Base-by-base conservation (phyloP, 1,140 invertebrate species). In the Drosophila paulistorum region DNA sequence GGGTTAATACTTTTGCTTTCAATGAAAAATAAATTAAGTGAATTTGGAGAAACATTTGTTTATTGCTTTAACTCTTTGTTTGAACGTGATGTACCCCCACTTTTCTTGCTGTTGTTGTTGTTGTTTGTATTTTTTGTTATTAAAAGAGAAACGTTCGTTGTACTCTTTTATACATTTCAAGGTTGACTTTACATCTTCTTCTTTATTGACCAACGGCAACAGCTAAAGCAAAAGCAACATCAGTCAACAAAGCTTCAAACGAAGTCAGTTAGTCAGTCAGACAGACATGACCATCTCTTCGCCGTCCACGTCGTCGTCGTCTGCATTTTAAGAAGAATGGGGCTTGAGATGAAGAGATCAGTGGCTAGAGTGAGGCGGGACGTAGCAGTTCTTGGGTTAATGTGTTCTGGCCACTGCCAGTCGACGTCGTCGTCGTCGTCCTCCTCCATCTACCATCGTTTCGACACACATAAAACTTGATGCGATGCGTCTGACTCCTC, bases 121-220 rank as follows among this genome's bases (percentile, higher is more conserved):
- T 62, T 26, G 26, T 78, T 78, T 75, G 48, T 60, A 51, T 75
- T 64, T 77, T 79, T 41, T 76, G 76, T 86, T 87, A 79, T 87
- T 23, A 23, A 35, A 37, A 39, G 35, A 59, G 57, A 83, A 74
- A 74, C 83, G 83, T 87, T 87, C 83, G 80, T 87, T 87, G 83
- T 84, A 89, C 83, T 69, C 83, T 68, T 75, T 84, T 67, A 70
- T 72, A 68, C 70, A 69, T 87, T 87, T 87, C 83, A 87, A 87
- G 83, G 83, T 87, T 87, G 79, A 71, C 82, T 75, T 77, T 65
- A 62, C 80, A 71, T 71, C 59, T 63, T 59, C 71, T 79, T 69
- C 79, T 83, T 83, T 83, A 86, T 86, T 86, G 86, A 86, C 75
- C 71, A 82, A 71, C 72, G 70, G 75, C 60, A 58, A 75, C 69